Conservation (phyloP, 2,888 invertebrate species). For the Trisateles emortualis region DNA sequence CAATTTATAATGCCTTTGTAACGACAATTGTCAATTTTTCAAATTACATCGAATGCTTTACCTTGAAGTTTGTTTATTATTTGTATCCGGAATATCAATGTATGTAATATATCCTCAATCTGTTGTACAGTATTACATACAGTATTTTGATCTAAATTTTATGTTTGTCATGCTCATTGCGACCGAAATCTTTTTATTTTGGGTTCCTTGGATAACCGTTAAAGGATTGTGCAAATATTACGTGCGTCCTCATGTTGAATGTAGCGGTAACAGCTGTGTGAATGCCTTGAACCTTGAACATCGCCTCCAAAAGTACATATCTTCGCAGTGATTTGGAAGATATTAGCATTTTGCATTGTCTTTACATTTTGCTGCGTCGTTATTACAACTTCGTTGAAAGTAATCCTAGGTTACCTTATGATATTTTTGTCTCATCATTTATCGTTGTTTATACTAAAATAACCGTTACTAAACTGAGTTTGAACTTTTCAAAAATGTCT, state of each 20-base stretch:
- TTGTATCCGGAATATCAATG: slow-evolving; percentile 35
- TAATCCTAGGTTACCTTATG: slow-evolving; percentile 16
- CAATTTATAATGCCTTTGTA: slow-evolving; percentile 4
- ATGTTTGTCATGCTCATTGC: slow-evolving; percentile 35
- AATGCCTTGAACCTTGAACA: slow-evolving; percentile 36
- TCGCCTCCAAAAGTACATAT: slow-evolving; percentile 30
- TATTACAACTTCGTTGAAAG: slow-evolving; percentile 25
- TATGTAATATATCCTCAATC: slow-evolving; percentile 24
- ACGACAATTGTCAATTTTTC: slow-evolving; percentile 14
- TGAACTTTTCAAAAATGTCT: background rate
- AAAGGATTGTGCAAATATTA: slow-evolving; percentile 22
- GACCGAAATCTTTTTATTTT: slow-evolving; percentile 37
- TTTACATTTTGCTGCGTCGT: slow-evolving; percentile 32
- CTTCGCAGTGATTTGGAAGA: slow-evolving; percentile 25
- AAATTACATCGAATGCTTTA: slow-evolving; percentile 14
- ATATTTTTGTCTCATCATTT: slow-evolving; percentile 17
- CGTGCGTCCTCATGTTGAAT: slow-evolving; percentile 1
- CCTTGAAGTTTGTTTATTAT: slow-evolving; percentile 31
- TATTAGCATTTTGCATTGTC: slow-evolving; percentile 33
- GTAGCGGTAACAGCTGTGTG: slow-evolving; percentile 38
- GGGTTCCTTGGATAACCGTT: slow-evolving; percentile 39
- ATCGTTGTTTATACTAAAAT: background rate
- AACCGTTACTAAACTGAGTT: background rate
- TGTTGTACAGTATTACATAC: slow-evolving; percentile 39
- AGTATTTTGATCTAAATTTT: slow-evolving; percentile 43